Conservation (phyloP, 2,113 vertebrate species). For the Channa maculata region DNA sequence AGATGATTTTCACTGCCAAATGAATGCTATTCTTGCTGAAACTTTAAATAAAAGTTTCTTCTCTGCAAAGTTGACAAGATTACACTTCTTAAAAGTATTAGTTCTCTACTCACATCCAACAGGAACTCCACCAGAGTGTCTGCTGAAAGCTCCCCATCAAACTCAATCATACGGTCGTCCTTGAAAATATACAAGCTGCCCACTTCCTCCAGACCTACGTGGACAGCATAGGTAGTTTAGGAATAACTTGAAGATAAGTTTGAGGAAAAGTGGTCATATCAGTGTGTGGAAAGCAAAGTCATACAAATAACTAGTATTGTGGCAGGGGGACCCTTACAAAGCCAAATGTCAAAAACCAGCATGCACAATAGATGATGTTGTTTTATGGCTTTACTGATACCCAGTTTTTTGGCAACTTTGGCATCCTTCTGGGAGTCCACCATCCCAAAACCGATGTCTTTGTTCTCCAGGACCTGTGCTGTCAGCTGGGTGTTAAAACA, state of each 20-base stretch:
- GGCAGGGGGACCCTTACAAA: too few relatives aligned
- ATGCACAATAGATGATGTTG: background rate
- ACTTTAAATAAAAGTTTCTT: background rate
- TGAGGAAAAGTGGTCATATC: too few relatives aligned
- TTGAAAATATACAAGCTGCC: slow-evolving; percentile 95
- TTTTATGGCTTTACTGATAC: slow-evolving; percentile 70
- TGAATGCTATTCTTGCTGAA: background rate
- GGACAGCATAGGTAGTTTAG: background rate
- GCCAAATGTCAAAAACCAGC: background rate
- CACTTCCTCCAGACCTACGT: slow-evolving; percentile 90
- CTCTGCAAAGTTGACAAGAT: background rate
- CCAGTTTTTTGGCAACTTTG: slow-evolving; percentile 95
- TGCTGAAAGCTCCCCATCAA: slow-evolving; percentile 93
- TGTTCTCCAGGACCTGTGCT: slow-evolving; percentile 94
- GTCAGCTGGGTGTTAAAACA: slow-evolving; percentile 84
- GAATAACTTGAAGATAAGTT: background rate
- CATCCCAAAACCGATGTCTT: slow-evolving; percentile 93
- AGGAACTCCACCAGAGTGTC: slow-evolving; percentile 97
- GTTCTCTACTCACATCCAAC: slow-evolving; percentile 88
- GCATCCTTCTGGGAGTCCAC: slow-evolving; percentile 93
- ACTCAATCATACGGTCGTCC: slow-evolving; percentile 92
- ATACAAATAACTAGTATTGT: too few relatives aligned
- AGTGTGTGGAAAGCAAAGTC: background rate
- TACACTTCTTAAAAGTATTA: background rate
- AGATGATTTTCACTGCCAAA: background rate